Base-by-base conservation (phyloP, 2,113 vertebrate species). In the Xiphophorus couchianus region DNA sequence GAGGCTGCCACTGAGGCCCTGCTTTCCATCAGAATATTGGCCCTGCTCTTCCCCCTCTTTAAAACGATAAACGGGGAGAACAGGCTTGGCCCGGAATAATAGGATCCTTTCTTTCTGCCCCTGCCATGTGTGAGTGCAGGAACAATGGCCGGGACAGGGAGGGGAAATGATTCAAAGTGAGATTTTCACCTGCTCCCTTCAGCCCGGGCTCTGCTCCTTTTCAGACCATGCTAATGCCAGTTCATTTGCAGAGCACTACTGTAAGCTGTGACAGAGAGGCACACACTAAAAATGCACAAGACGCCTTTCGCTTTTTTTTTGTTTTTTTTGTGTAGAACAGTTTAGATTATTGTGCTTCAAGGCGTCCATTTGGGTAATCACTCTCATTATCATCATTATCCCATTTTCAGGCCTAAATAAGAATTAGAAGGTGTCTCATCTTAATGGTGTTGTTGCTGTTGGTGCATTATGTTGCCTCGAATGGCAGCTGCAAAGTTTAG, bases 161-260 rank as follows among this genome's bases (percentile, higher is more conserved):
- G 90, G 92, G 88, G 87, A 94, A 93, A 93, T 91, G 90, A 93
- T 93, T 92, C 90, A 92, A 93, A 94, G 93, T 92, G 89, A 89
- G 89, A 87, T 90, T 93, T 94, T 94, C 93, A 94, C 93, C 93
- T 94, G 93, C 91, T 92, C 90, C 84, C 92, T 90, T 91, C 86
- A 88, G 79, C 88, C 90, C 79, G 25, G 63, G 88, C 84, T 69
- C 86, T 48, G 66, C 83, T 90, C 89, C 86, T 92, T 67, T 93
- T 93, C 93, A 93, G 82, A 78, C 81, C 84, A 93, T 93, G 93
- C 93, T 93, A 93, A 93, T 93, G 90, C 85, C 88, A 77, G 86
- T 89, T 91, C 90, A 89, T 92, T 93, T 93, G 87, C 82, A 74
- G 82, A 84, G 77, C 76, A 65, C 64, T 90, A 93, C 91, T 93